Evolutionary conservation across 2,888 invertebrate genomes (phyloP), one percentile per base, ranked within the genome.

Genomic region (Parapristionchus giblindavisi): DNA sequence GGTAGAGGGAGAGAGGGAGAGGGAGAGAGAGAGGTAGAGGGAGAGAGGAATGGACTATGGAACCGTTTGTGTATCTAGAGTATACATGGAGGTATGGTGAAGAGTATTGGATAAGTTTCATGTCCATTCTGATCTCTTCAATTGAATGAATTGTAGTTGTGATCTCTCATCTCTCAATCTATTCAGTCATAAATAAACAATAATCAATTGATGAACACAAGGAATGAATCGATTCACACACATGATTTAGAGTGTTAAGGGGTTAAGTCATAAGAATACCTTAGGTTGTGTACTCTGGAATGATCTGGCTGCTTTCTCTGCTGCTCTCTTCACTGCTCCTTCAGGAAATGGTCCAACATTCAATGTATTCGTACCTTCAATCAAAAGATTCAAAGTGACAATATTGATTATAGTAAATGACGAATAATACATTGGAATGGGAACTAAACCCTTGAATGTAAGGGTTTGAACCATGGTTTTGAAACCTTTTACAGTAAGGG

Each of bases 201-300:
- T 24, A 34, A 68, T 21, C 36, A n/a, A 38, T 58, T 58, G 4
- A 14, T 61, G 24, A 32, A 63, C 68, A 34, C 4, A 51, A 51
- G 14, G 51, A 17, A 51, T 51, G 14, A 14, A 14, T 21, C 21
- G 21, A 51, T 17, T 51, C 21, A 21, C 14, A 51, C 21, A 17
- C 14, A 51, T 51, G 51, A 51, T n/a, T n/a, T n/a, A n/a, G n/a
- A n/a, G n/a, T 14, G 43, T 43, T 43, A 17, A 43, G 48, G n/a
- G 27, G 4, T 21, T 24, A 17, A 14, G 24, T n/a, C 5, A 65
- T 11, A 21, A 58, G 61, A 14, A 29, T n/a, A 86, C 87, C 84
- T 87, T 87, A n/a, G 87, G 87, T 68, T 87, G 87, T 8, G 87
- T 87, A 76, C 82, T 82, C 72, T 86, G 85, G 76, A 86, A 87